phyloP scores from a whole-genome alignment of 1,140 invertebrate genomes.

The Calephelis virginiensis region DNA sequence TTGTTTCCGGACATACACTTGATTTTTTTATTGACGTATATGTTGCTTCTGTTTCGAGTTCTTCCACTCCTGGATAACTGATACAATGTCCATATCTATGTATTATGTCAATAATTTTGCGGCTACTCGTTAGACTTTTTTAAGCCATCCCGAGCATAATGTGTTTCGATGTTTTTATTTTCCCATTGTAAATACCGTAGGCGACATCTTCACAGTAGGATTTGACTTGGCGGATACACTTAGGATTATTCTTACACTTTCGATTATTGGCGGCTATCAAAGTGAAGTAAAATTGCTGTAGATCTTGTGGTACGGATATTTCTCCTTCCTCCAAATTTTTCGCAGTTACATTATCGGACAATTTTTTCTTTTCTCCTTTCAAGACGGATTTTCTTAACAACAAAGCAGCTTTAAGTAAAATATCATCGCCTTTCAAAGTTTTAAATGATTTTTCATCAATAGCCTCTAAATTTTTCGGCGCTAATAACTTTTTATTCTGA shows the following conservation, averaged over 20 bases:
- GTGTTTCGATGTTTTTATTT: slow-evolving; percentile 19
- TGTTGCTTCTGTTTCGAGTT: background rate
- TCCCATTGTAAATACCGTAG: background rate
- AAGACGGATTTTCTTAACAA: slow-evolving; percentile 24
- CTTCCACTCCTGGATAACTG: slow-evolving; percentile 9
- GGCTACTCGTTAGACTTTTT: background rate
- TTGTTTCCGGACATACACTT: slow-evolving; percentile 14
- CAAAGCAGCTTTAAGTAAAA: slow-evolving; percentile 29
- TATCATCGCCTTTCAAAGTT: slow-evolving; percentile 21
- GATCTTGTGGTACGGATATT: slow-evolving; percentile 17
- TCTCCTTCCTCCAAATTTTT: slow-evolving; percentile 15
- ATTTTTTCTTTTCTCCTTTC: slow-evolving; percentile 20
- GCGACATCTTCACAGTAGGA: slow-evolving; percentile 10
- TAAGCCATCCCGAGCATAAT: slow-evolving; percentile 9
- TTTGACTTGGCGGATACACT: slow-evolving; percentile 8
- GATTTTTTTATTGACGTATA: slow-evolving; percentile 11
- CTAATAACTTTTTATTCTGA: background rate
- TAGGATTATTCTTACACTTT: slow-evolving; percentile 14
- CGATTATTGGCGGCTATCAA: slow-evolving; percentile 14
- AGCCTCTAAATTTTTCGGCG: background rate
- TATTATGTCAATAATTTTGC: slow-evolving; percentile 9
- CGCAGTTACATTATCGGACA: slow-evolving; percentile 10
- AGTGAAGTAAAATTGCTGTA: slow-evolving; percentile 21
- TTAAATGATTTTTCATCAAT: background rate
- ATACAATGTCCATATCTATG: slow-evolving; percentile 17